Conservation (phyloP, 2,113 vertebrate species). For the Oxyruncus cristatus region DNA sequence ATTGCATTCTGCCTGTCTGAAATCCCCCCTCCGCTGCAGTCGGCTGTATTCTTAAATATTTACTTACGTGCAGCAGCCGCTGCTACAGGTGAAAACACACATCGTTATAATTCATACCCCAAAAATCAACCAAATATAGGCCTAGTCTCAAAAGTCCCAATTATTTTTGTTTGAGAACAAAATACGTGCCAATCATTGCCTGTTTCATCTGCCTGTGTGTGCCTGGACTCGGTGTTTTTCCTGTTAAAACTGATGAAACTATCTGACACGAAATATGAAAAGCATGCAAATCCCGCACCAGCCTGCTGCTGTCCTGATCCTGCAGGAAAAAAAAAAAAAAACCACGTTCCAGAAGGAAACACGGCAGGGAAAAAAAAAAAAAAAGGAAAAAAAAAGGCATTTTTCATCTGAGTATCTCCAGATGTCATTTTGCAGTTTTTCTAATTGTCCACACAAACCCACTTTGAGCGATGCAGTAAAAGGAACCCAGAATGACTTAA, state of each 20-base stretch:
- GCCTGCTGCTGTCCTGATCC: not conserved
- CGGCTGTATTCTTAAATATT: not conserved
- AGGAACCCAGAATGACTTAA: not conserved
- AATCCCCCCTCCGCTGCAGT: not conserved
- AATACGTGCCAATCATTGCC: constrained; percentile 48
- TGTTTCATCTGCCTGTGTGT: constrained; percentile 54
- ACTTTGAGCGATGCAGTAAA: accelerated
- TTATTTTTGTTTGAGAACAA: constrained; percentile 60
- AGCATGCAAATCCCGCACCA: constrained; percentile 16
- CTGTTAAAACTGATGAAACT: constrained; percentile 27
- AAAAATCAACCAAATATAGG: constrained; percentile 10
- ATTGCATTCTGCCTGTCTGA: not conserved
- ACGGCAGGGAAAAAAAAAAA: not conserved
- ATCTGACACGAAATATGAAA: constrained; percentile 36
- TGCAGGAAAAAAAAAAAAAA: not conserved
- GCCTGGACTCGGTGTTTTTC: constrained; percentile 40
- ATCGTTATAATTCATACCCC: not conserved
- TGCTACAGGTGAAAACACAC: constrained; percentile 49
- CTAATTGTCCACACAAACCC: not conserved
- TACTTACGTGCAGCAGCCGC: not conserved
- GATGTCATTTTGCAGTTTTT: not conserved
- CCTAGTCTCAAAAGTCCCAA: constrained; percentile 56
- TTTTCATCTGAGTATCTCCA: not conserved
- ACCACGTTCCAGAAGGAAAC: not conserved
- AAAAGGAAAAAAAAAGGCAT: not conserved